A percentile compares a stretch with the other conserved stretches of the same genome.
Evolutionary conservation across 2,113 vertebrate species (phyloP).

Genomic region (Crotalus helleri): DNA sequence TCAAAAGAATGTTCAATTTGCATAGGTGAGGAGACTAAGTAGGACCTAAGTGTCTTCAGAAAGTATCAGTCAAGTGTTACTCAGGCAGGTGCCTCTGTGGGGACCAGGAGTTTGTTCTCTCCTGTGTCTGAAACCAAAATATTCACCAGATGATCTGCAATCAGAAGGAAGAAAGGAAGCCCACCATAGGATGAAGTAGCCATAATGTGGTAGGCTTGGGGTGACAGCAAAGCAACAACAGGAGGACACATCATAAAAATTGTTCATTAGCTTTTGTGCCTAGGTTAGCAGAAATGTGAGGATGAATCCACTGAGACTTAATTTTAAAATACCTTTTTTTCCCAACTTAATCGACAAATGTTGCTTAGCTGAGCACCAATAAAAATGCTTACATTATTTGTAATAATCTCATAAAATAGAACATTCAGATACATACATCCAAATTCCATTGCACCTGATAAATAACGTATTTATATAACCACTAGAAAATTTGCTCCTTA

Average conservation of each 20-base stretch:
- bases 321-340: neutral
- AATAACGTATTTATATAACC: neutral
- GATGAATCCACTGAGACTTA: neutral
- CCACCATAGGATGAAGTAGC: neutral
- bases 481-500: conserved; percentile 7
- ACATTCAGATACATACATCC: neutral
- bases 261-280: neutral
- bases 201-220: neutral
- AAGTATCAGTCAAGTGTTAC: neutral
- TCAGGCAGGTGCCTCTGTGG: neutral
- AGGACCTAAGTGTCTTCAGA: neutral
- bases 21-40: neutral
- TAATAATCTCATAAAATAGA: conserved; percentile 6
- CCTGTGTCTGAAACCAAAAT: neutral
- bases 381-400: conserved; percentile 29
- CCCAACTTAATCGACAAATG: neutral
- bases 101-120: neutral
- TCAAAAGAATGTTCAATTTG: neutral
- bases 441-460: neutral
- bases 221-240: neutral
- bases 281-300: neutral
- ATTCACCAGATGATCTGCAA: neutral
- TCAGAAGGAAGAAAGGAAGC: neutral
- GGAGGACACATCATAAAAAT: neutral
- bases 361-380: neutral